phyloP scores from a whole-genome alignment of 2,888 invertebrate genomes.

The Papilio gigon region DNA sequence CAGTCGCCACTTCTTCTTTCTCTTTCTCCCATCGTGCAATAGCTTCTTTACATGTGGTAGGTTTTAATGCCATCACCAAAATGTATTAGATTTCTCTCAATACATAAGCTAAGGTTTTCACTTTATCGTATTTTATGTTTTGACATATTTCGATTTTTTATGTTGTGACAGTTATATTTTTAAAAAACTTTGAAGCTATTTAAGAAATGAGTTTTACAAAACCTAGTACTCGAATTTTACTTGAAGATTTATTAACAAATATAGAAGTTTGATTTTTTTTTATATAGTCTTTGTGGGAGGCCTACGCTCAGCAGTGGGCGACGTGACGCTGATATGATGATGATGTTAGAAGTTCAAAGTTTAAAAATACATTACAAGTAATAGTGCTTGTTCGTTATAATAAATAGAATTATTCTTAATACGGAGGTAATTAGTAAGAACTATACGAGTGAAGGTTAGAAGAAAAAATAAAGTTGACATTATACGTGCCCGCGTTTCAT shows the following conservation, averaged over 20 bases:
- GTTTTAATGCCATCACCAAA: constrained; percentile 70
- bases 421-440: constrained; percentile 20
- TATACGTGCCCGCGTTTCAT: constrained; percentile 42
- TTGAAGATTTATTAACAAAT: no score
- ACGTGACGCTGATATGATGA: no score
- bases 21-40: constrained; percentile 93
- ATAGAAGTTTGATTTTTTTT: no score
- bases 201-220: constrained; percentile 1
- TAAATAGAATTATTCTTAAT: constrained; percentile 37
- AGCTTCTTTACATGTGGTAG: constrained; percentile 91
- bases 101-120: not conserved
- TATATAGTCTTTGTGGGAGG: no score
- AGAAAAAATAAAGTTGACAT: constrained; percentile 39
- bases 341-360: no score
- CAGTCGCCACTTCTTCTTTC: constrained; percentile 83
- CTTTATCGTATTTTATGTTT: constrained; percentile 21
- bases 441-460: constrained; percentile 8
- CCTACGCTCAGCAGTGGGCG: no score
- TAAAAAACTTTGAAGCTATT: not conserved
- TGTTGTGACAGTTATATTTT: constrained; percentile 6
- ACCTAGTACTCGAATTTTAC: no score
- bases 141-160: constrained; percentile 21
- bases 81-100: not conserved
- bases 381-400: constrained; percentile 39
- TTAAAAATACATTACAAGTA: no score